Conservation (phyloP, 1,140 invertebrate genomes). For the Apis laboriosa region DNA sequence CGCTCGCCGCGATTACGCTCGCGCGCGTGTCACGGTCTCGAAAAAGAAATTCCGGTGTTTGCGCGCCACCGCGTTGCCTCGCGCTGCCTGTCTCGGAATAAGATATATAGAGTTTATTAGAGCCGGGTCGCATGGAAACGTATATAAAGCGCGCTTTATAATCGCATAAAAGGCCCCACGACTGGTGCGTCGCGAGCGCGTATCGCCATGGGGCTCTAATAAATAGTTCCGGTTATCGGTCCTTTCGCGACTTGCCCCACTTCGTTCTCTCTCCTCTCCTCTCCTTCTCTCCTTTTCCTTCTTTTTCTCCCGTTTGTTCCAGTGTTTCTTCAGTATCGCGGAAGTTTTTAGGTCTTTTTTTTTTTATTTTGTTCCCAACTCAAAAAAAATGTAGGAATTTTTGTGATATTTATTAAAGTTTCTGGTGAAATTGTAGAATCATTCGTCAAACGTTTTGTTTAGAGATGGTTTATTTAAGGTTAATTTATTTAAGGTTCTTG, state of each 20-base stretch:
- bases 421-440: too few species aligned
- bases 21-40: conserved; percentile 13
- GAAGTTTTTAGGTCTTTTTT: too few species aligned
- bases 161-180: conserved; percentile 43
- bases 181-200: conserved; percentile 35
- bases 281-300: too few species aligned
- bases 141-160: conserved; percentile 49
- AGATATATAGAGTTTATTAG: conserved; percentile 51
- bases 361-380: too few species aligned
- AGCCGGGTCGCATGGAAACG: conserved; percentile 44
- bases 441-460: too few species aligned
- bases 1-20: conserved; percentile 27
- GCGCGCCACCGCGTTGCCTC: conserved; percentile 1
- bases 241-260: conserved; percentile 44
- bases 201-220: conserved; percentile 61
- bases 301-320: background rate
- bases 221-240: conserved; percentile 71
- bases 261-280: conserved; percentile 2
- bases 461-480: too few species aligned
- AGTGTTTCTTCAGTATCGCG: background rate
- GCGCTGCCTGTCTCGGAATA: conserved; percentile 3
- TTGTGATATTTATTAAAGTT: too few species aligned
- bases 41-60: conserved; percentile 24
- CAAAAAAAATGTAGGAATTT: too few species aligned
- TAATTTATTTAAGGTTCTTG: too few species aligned